Evolutionary conservation across 2,113 vertebrate genomes (phyloP).

Genomic region (Myrmecobius fasciatus): DNA sequence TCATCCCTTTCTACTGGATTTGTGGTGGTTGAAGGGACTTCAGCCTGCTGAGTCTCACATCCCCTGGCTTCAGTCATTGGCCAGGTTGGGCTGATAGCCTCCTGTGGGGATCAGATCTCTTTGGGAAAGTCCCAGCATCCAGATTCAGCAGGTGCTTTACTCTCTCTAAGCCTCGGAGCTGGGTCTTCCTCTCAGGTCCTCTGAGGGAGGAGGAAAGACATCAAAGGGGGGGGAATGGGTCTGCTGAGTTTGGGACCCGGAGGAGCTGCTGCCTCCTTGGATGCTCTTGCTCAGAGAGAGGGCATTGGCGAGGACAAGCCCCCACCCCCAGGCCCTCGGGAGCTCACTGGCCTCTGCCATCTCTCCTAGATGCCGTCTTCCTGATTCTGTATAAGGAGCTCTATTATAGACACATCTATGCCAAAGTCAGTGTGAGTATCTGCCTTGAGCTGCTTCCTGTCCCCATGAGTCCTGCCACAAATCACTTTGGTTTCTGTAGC

Average conservation of each 20-base stretch:
- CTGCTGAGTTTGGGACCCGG: background rate
- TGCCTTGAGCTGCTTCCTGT: background rate
- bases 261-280: background rate
- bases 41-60: no score
- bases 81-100: background rate
- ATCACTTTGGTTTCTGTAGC: background rate
- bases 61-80: background rate
- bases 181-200: background rate
- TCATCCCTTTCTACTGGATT: background rate
- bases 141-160: no score
- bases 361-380: slow-evolving; percentile 94
- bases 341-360: background rate
- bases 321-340: background rate
- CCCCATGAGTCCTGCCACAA: background rate
- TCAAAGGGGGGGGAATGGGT: background rate
- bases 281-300: background rate
- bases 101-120: background rate
- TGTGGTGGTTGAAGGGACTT: no score
- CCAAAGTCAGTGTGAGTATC: slow-evolving; percentile 98
- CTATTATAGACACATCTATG: slow-evolving; percentile 98
- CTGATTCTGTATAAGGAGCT: slow-evolving; percentile 98
- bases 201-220: background rate
- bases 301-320: no score
- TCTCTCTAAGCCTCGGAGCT: no score
- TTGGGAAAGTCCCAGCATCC: background rate